These are phyloP conservation scores for Morbakka virulenta DNA, from an alignment of 30 jellyfish, hydroid and myxozoan species.

Conservation along the genomic window DNA sequence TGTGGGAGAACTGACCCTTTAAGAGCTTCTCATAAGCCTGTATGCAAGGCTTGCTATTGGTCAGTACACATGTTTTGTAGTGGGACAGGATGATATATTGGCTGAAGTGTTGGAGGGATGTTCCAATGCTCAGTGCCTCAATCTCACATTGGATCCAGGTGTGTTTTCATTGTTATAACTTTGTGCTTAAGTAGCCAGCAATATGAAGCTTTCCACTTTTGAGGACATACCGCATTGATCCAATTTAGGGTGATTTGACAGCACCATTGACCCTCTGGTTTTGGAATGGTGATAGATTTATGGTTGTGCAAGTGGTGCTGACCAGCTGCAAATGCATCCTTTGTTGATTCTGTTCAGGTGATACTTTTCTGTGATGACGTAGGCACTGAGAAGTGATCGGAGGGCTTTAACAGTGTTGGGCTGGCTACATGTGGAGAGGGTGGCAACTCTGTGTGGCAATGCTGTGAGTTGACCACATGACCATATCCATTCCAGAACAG, in stretches of 20 bases:
- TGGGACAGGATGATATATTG: conserved; percentile 50
- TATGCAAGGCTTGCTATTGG: no score
- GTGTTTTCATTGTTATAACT: conserved; percentile 29
- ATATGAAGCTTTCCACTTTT: conserved; percentile 16
- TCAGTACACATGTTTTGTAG: conserved; percentile 36
- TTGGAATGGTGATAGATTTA: no score
- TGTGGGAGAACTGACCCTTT: no score
- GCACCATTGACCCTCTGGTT: conserved; percentile 59
- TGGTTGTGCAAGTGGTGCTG: conserved; percentile 20
- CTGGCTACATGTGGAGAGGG: conserved; percentile 26
- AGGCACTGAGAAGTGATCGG: conserved; percentile 55
- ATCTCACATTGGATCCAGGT: conserved; percentile 62
- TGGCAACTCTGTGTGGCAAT: conserved; percentile 47
- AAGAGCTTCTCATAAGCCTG: conserved; percentile 52
- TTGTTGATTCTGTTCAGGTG: no score
- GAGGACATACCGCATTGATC: conserved; percentile 35
- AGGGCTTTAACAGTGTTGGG: conserved; percentile 31
- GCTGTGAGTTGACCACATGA: conserved; percentile 37
- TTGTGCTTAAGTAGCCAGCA: conserved; percentile 56
- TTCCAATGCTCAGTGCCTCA: conserved; percentile 59
- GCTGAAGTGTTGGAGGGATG: conserved; percentile 38
- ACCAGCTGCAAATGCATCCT: conserved; percentile 3
- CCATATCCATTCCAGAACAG: no score
- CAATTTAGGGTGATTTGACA: conserved; percentile 18
- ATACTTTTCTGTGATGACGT: conserved; percentile 18